Base-by-base conservation (phyloP, 2,888 invertebrate genomes). In the Yponomeuta cagnagella region DNA sequence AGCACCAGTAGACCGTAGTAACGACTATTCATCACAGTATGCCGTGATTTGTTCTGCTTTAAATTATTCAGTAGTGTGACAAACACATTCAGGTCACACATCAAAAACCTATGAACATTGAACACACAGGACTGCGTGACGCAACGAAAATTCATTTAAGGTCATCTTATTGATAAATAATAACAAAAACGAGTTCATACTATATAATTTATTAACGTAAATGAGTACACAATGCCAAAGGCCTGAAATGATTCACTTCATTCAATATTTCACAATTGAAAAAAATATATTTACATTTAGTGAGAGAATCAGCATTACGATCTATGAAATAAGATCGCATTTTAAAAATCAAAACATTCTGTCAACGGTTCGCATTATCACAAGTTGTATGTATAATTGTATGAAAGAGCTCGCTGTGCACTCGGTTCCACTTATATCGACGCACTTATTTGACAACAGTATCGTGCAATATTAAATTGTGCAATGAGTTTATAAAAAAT, bases 211-310 rank as follows among this genome's bases (percentile, higher is more conserved):
- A 92, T 91, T 92, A 87, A 92, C 92, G 90, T 91, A 92, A 93
- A 93, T 93, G 93, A 93, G 93, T 93, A 93, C 92, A 93, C 89
- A 90, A 89, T 86, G 92, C 90, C 92, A 89, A 86, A 89, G 91
- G 90, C 91, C 90, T 89, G 83, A 90, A 90, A 90, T 89, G 89
- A 89, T 90, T 89, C 84, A 89, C 84, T 90, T 90, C 89, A 90
- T 90, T 89, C 84, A 88, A 89, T 88, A 88, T 84, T 89, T 86
- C 78, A 76, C 84, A 88, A 85, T 88, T 84, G 82, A 89, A 89
- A 89, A 88, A 82, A 80, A 86, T 83, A 79, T 91, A 90, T 91
- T 88, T 91, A 90, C 90, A 91, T 84, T 89, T 86, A 88, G 84
- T 83, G 84, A 86, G 82, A 87, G 70, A 88, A 90, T 89, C 87